A percentile compares a stretch with the other conserved stretches of the same genome.
These are phyloP conservation scores for Agrochola macilenta DNA, from an alignment of 2,888 invertebrate genomes.

Conservation along the genomic window DNA sequence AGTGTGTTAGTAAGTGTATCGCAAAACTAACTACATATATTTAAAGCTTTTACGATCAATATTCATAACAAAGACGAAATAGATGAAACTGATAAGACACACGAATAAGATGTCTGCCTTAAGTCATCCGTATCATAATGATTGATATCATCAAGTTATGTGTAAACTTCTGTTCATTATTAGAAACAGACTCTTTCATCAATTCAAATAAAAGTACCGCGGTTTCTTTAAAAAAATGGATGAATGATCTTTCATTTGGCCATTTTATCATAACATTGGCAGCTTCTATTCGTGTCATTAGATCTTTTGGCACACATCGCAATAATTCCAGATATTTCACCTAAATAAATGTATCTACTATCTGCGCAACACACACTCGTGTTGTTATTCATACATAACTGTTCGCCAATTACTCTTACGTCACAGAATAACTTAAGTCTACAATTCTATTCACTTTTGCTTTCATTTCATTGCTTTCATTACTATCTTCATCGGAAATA, in stretches of 20 bases:
- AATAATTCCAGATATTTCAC: slow-evolving; percentile 30
- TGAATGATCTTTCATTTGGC: slow-evolving; percentile 3
- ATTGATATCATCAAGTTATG: neutral
- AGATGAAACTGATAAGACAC: neutral
- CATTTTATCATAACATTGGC: slow-evolving; percentile 29
- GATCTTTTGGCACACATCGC: slow-evolving; percentile 38
- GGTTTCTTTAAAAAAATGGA: neutral
- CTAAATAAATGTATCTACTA: slow-evolving; percentile 19
- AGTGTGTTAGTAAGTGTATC: neutral
- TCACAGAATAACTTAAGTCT: slow-evolving; percentile 13
- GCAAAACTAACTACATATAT: neutral
- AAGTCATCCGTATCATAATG: neutral
- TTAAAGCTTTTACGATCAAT: neutral
- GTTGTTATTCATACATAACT: slow-evolving; percentile 16
- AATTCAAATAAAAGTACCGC: neutral
- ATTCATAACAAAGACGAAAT: neutral
- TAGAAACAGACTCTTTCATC: neutral
- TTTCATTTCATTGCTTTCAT: slow-evolving; percentile 50
- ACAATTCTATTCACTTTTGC: slow-evolving; percentile 36
- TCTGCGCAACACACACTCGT: slow-evolving; percentile 17
- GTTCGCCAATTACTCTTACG: slow-evolving; percentile 37
- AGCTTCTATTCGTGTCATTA: slow-evolving; percentile 3
- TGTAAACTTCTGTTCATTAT: neutral
- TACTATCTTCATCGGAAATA: slow-evolving; percentile 13
- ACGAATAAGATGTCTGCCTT: neutral